These are phyloP conservation scores for Aphidoletes aphidimyza DNA, from an alignment of 2,888 invertebrate genomes.

Conservation along the genomic window DNA sequence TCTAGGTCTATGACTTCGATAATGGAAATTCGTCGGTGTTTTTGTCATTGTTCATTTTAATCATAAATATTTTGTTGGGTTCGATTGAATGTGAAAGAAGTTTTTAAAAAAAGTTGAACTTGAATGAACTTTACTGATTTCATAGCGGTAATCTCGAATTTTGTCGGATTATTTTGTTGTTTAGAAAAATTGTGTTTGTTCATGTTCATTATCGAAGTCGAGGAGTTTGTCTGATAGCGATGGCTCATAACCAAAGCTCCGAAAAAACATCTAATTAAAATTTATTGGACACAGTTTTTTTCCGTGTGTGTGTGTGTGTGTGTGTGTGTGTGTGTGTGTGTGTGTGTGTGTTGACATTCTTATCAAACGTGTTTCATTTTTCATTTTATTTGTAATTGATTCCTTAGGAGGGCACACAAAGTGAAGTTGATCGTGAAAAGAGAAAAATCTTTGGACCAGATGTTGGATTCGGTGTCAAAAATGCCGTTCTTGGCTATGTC, in stretches of 20 bases:
- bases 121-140: neutral
- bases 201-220: slow-evolving; percentile 22
- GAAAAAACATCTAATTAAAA: neutral
- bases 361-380: slow-evolving; percentile 55
- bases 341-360: too few species aligned
- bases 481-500: slow-evolving; percentile 83
- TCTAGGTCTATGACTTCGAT: neutral
- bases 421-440: slow-evolving; percentile 73
- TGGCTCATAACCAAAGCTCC: too few species aligned
- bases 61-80: neutral
- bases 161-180: neutral
- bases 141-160: neutral
- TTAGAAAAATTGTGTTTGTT: neutral
- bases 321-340: too few species aligned
- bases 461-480: slow-evolving; percentile 77
- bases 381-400: slow-evolving; percentile 60
- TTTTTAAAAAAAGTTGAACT: neutral
- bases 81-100: neutral
- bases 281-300: neutral
- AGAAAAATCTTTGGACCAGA: slow-evolving; percentile 74
- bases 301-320: neutral
- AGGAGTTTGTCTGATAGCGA: neutral
- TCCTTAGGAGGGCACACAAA: slow-evolving; percentile 68
- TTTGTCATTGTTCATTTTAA: neutral
- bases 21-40: neutral